Evolutionary conservation across 2,888 invertebrate genomes (phyloP).

Genomic region (Bruchidius siliquastri): DNA sequence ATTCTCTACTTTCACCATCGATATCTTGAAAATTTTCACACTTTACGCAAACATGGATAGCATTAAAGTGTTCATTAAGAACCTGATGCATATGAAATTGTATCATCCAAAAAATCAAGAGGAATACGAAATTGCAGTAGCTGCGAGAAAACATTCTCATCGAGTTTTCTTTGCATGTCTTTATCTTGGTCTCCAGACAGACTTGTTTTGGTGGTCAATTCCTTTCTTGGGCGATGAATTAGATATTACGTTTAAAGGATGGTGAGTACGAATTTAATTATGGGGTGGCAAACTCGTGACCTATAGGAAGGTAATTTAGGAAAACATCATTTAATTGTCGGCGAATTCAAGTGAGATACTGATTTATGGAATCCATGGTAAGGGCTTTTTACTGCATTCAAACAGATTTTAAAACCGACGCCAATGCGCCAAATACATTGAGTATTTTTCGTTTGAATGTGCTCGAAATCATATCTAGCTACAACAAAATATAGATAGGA

Average conservation of each 20-base stretch:
- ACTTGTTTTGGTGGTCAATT: constrained; percentile 2
- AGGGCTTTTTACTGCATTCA: no score
- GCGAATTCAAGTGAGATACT: no score
- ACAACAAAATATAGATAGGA: no score
- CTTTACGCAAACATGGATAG: constrained; percentile 1
- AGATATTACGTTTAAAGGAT: background rate
- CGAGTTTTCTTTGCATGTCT: constrained; percentile 3
- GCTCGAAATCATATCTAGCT: no score
- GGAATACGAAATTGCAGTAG: constrained; percentile 2
- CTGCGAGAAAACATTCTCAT: background rate
- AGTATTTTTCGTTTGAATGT: no score
- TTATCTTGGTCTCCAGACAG: constrained; percentile 4
- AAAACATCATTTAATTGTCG: no score
- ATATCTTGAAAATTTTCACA: background rate
- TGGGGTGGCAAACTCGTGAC: no score
- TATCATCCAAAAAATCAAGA: constrained; percentile 6
- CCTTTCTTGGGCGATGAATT: constrained; percentile 6
- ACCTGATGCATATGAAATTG: background rate
- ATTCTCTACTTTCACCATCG: background rate
- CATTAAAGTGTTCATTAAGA: background rate
- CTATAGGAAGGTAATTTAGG: no score
- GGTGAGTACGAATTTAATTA: background rate
- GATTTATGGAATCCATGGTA: no score
- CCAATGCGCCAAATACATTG: no score
- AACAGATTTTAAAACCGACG: no score